Evolutionary conservation across 2,797 vertebrate species (phyloP).

Genomic region (Morelia viridis): DNA sequence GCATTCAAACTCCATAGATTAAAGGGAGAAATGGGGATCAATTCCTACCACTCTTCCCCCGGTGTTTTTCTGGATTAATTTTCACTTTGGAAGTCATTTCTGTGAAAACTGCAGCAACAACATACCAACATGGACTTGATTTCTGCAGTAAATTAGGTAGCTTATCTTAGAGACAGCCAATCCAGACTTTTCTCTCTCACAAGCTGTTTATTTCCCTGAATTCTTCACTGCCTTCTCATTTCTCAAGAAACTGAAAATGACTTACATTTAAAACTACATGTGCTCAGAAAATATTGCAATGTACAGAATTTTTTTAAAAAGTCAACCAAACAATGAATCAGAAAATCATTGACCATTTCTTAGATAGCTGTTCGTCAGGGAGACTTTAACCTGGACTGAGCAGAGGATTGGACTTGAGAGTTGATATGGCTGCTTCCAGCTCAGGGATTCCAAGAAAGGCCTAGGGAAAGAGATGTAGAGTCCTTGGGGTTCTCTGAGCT

Average conservation of each 20-base stretch:
- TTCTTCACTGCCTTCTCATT: not conserved
- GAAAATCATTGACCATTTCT: not conserved
- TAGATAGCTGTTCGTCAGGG: not conserved
- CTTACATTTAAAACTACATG: not conserved
- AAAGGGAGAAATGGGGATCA: not conserved
- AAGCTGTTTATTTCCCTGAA: not conserved
- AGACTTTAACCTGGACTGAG: not conserved
- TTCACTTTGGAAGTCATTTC: not conserved
- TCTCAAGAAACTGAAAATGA: not conserved
- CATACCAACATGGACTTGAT: not conserved
- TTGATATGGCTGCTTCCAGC: not conserved
- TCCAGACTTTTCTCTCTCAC: not conserved
- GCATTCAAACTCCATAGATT: not conserved
- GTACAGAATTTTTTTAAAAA: not conserved
- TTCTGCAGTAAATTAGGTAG: not conserved
- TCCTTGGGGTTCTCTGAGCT: no score
- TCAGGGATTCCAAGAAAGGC: not conserved
- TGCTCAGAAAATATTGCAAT: not conserved
- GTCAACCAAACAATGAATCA: not conserved
- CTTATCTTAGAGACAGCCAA: not conserved
- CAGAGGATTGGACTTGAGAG: not conserved
- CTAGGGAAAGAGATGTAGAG: not conserved
- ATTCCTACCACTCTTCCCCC: rapidly evolving
- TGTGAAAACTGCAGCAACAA: not conserved
- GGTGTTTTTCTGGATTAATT: not conserved